These are phyloP conservation scores for Deroplatys truncata DNA, from an alignment of 2,888 invertebrate species.

Conservation along the genomic window DNA sequence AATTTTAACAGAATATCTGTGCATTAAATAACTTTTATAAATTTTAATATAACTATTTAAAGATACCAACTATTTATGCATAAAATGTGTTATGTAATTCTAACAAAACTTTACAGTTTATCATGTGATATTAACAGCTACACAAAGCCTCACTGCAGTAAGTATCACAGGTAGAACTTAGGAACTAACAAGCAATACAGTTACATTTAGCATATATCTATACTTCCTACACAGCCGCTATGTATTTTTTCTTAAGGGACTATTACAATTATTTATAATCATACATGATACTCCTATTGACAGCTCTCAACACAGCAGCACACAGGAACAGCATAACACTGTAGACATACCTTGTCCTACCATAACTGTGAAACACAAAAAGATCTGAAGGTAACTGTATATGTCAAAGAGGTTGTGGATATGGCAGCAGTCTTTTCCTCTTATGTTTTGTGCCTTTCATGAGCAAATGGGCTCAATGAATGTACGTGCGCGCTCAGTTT, in stretches of 20 bases:
- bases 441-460: background rate
- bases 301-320: background rate
- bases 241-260: background rate
- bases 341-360: background rate
- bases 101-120: background rate
- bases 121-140: background rate
- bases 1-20: too few relatives aligned
- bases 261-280: background rate
- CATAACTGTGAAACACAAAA: background rate
- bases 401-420: background rate
- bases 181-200: background rate
- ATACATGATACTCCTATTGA: background rate
- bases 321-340: background rate
- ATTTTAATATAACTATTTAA: background rate
- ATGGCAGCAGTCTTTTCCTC: background rate
- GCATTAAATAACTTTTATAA: background rate
- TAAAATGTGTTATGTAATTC: constrained; percentile 1
- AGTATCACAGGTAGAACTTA: constrained; percentile 1
- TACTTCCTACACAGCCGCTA: background rate
- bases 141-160: background rate
- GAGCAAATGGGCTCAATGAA: background rate
- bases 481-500: constrained; percentile 6
- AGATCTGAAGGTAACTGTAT: background rate
- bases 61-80: background rate
- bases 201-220: background rate